Base-by-base conservation (phyloP, 2,888 invertebrate genomes). In the Spilosoma lubricipeda region DNA sequence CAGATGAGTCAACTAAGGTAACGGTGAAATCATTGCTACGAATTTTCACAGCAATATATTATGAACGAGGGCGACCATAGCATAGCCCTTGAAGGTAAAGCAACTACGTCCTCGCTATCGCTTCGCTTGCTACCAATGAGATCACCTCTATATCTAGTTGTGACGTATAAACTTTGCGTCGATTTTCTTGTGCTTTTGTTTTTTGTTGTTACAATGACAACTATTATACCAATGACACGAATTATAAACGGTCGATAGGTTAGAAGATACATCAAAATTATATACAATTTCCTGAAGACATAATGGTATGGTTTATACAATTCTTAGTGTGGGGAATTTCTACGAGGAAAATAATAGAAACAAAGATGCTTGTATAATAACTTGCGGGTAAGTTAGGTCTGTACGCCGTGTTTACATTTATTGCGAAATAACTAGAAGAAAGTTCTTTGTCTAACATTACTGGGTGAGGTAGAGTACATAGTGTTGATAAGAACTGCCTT, bases 111-210 rank as follows among this genome's bases (percentile, higher is more conserved):
- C 85, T 83, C 79, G 86, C 89, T 91, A 90, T 90, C 92, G 87
- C 82, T 80, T 86, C 87, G 89, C 89, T 85, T 87, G 88, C 83
- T 83, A 82, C 82, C 84, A 86, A 89, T 95, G 95, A 95, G 93
- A 94, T 95, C 95, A 95, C 89, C 94, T 88, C 93, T 95, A 94
- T 94, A 94, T 90, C 90, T 91, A 93, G 91, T 90, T 88, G 90
- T 95, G 94, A 95, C 94, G 94, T 94, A 85, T 82, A 85, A 77
- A 72, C 82, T 81, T 82, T 80, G 83, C 85, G 84, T 80, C 82
- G 78, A 84, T 82, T 80, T 78, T 85, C 81, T 85, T 85, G 86
- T 86, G 82, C 84, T 82, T 82, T 85, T 83, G 83, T 86, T 85
- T 86, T 83, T 86, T 86, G 81, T 85, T 82, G 79, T 79, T 82